Evolutionary conservation across 2,888 invertebrate species (phyloP), one percentile per base, ranked within the genome.

Genomic region (Phania funesta): DNA sequence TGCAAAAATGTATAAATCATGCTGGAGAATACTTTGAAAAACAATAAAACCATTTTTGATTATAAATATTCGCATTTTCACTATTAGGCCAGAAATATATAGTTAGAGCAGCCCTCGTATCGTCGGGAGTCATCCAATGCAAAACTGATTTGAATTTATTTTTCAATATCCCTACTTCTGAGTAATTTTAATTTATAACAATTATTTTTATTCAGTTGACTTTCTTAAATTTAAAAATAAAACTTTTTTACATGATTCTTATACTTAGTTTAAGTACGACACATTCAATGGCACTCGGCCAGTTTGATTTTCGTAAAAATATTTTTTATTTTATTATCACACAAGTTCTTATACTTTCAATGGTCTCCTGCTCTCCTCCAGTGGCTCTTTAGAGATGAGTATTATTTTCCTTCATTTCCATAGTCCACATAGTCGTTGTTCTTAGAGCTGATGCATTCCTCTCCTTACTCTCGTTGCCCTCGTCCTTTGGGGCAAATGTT

Each of bases 341-440:
- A 56, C 29, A 48, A 41, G 22, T 44, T 44, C 8, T 41, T 20
- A 7, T 38, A 16, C 1, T n/a, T 24, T 41, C n/a, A 35, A 29
- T 29, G 4, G 29, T 41, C 41, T 41, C 29, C n/a, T 7, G 5
- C 29, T 29, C 7, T 29, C 29, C 29, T n/a, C n/a, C n/a, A n/a
- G n/a, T n/a, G n/a, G n/a, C 29, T 22, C 1, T 16, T 83, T 70
- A 86, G 16, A 85, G 76, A 26, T 86, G 87, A 68, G 89, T 89
- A 76, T 87, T 88, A 48, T 86, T 83, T 48, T 84, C 85, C 84
- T 88, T 87, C 41, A 83, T 81, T n/a, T 88, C 87, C 6, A 88
- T 80, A 5, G 88, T 87, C 88, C 88, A 89, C 0, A 88, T 85
- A 0, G 89, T 62, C 3, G 84, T 83, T 32, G 84, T 84, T n/a